Evolutionary conservation across 1,140 invertebrate species (phyloP), one percentile per base, ranked within the genome.

Genomic region (Gonatopus flavifemur): DNA sequence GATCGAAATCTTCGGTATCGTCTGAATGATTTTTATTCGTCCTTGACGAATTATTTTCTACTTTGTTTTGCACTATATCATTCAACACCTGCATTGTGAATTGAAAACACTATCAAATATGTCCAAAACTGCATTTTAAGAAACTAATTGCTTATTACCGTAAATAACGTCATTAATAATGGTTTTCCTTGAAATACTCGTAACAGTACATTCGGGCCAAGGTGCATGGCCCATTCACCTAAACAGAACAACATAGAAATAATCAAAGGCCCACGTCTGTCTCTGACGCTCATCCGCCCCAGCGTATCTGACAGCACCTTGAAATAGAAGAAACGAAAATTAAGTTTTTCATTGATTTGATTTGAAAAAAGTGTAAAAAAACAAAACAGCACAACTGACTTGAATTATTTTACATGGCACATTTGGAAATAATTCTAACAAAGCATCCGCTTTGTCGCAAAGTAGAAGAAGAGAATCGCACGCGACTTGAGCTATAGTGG

Each of bases 181-280:
- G 82, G 79, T 39, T 80, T 81, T 16, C 76, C 77, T 43, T 81
- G 79, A 13, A 74, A 77, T 40, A 74, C 59, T 36, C 71, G 66
- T 30, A 81, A 56, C 43, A 83, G 61, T 43, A 76, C 66, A 36
- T 55, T 67, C 19, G 81, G 79, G 37, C 79, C 81, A 55, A 91
- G 78, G 55, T 81, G 81, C 84, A 97, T 93, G 45, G 93, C 95
- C 88, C 94, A 97, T 79, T 98, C 94, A 0, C 91, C 91, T 24
- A 98, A 77, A 70, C 92, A 94, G 46, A 96, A 86, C 58, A 96
- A 83, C 62, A 96, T 82, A 1, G 91, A 89, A 15, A 93, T 88
- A 0, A 91, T 83, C 22, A 96, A 79, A 56, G 85, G 52, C 25
- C 68, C 69, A 8, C 83, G 74, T 38, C 73, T 80, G 53, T 77